Evolutionary conservation across 2,888 invertebrate species (phyloP), one percentile per base, ranked within the genome.

Genomic region (Dendrolimus houi): DNA sequence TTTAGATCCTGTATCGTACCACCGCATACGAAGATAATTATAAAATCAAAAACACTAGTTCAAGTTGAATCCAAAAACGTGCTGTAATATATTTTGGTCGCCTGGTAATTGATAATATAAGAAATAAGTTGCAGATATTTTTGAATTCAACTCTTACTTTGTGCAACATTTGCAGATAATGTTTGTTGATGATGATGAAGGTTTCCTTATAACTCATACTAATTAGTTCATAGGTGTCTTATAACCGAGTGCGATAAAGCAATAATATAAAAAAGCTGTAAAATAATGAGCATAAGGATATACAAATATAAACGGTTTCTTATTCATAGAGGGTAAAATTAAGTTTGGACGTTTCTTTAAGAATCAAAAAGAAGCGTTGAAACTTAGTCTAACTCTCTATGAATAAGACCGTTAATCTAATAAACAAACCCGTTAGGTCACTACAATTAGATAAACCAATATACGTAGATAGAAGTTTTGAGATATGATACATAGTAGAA

Each of bases 1-100:
- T 74, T 65, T 74, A 63, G 76, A 74, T 72, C 70, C 71, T 72
- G 63, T 68, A 56, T 66, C 68, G 68, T 64, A 76, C 65, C 67
- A 72, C 69, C 72, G 75, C 77, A 70, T 10, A 47, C 72, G 72
- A 72, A 70, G 71, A 73, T 68, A 64, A 29, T 17, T 47, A 10
- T 10, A 47, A 47, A 47, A 47, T 47, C 47, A 47, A 47, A 29
- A 29, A 29, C 29, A 29, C 29, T 29, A 29, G 29, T 29, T 29
- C 29, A 29, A 47, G 47, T 47, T 47, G 47, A 10, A 9, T 47
- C 9, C 47, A 47, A 47, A 47, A 47, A 47, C 2, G 9, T 47
- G 47, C 3, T 12, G 47, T 12, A 10, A 10, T 9, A 10, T 9
- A 47, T 47, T 47, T 9, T 10, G 47, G 6, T 47, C 6, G 6